Evolutionary conservation across 1,140 invertebrate species (phyloP).

Genomic region (Trichogramma pretiosum): DNA sequence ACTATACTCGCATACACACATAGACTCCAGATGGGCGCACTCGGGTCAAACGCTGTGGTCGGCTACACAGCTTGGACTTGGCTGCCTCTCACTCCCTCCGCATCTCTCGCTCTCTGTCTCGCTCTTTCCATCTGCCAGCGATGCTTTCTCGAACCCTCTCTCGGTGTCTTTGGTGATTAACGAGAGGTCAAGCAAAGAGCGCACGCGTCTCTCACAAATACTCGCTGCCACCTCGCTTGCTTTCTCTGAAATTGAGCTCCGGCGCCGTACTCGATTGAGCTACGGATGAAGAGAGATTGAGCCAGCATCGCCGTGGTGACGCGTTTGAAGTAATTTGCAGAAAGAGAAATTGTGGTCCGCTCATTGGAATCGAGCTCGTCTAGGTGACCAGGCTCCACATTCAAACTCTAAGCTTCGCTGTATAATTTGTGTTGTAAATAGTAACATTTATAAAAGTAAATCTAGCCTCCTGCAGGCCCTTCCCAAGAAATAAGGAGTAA

Average conservation of each 20-base stretch:
- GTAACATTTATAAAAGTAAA: too few species aligned
- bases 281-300: neutral
- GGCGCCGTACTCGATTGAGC: slow-evolving; percentile 38
- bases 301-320: slow-evolving; percentile 10
- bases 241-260: slow-evolving; percentile 31
- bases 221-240: slow-evolving; percentile 4
- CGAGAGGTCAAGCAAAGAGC: slow-evolving; percentile 41
- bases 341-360: neutral
- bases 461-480: too few species aligned
- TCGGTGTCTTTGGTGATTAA: slow-evolving; percentile 42
- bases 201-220: slow-evolving; percentile 21
- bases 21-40: neutral
- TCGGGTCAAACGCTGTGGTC: slow-evolving; percentile 32
- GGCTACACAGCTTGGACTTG: slow-evolving; percentile 39
- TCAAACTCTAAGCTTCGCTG: too few species aligned
- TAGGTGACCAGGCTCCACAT: too few species aligned
- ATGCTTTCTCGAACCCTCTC: slow-evolving; percentile 19
- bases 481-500: too few species aligned
- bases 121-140: slow-evolving; percentile 2
- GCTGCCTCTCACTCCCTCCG: neutral
- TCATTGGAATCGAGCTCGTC: slow-evolving; percentile 3
- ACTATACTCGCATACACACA: neutral
- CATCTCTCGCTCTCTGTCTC: slow-evolving; percentile 4
- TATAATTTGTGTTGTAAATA: neutral
- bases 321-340: slow-evolving; percentile 13